phyloP scores from a whole-genome alignment of 2,888 invertebrate genomes.

The Scaeva pyrastri region DNA sequence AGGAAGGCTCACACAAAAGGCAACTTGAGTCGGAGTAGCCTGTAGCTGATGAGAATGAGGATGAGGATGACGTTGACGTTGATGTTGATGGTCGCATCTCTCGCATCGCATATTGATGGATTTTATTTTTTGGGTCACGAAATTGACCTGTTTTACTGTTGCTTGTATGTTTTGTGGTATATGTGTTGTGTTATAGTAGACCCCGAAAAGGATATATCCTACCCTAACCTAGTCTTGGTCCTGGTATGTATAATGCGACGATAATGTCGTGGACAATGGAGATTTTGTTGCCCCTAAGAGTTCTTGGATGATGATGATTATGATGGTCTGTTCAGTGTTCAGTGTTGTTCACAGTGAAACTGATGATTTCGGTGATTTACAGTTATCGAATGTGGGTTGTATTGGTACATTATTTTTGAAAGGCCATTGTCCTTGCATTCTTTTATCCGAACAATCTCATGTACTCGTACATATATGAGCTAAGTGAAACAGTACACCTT shows the following conservation, averaged over 20 bases:
- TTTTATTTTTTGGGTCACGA: conserved; percentile 66
- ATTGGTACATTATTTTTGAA: conserved; percentile 4
- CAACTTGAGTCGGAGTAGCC: conserved; percentile 49
- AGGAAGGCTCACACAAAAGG: conserved; percentile 62
- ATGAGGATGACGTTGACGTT: too few species aligned
- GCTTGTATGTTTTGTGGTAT: not conserved
- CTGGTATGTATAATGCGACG: conserved; percentile 47
- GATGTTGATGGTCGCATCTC: conserved; percentile 9
- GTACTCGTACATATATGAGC: conserved; percentile 22
- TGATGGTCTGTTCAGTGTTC: conserved; percentile 24
- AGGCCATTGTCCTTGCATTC: conserved; percentile 64
- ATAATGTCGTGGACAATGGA: conserved; percentile 68
- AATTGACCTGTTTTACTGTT: conserved; percentile 57
- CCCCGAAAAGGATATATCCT: conserved; percentile 49
- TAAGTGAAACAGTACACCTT: conserved; percentile 68
- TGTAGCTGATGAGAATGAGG: not conserved
- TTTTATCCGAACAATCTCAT: conserved; percentile 36
- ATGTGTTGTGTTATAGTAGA: not conserved
- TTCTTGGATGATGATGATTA: conserved; percentile 38
- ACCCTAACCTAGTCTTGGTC: not conserved
- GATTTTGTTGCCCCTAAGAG: conserved; percentile 51
- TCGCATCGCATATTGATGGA: conserved; percentile 30
- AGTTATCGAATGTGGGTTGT: conserved; percentile 72
- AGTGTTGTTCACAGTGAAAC: conserved; percentile 14
- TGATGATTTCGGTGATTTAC: conserved; percentile 60